These are phyloP conservation scores for Lepisosteus oculatus DNA, from an alignment of 2,113 vertebrate genomes.

Conservation along the genomic window DNA sequence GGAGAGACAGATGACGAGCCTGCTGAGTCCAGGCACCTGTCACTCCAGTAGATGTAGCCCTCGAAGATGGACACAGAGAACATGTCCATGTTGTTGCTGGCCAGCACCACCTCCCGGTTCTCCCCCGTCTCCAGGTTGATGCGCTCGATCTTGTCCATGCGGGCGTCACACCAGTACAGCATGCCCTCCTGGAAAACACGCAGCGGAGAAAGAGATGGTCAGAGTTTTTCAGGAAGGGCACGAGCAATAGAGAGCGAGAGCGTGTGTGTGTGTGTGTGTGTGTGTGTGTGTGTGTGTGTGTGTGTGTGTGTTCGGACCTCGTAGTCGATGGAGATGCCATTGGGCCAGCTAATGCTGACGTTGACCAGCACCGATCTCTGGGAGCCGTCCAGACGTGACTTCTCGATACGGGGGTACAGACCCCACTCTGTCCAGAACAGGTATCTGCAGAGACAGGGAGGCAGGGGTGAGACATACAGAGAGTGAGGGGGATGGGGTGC, in stretches of 20 bases:
- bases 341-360: conserved; percentile 94
- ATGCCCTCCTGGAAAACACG: conserved; percentile 70
- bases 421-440: conserved; percentile 98
- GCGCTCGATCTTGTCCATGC: conserved; percentile 91
- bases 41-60: conserved; percentile 96
- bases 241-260: not conserved
- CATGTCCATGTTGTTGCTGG: conserved; percentile 98
- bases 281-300: not conserved
- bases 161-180: conserved; percentile 94
- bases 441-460: conserved; percentile 63
- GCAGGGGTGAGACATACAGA: conserved; percentile 4
- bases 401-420: conserved; percentile 92
- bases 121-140: conserved; percentile 90
- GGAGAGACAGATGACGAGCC: fast-evolving
- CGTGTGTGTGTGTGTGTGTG: not conserved
- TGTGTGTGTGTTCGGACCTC: conserved; percentile 64
- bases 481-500: not conserved
- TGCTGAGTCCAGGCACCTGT: conserved; percentile 64
- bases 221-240: not conserved
- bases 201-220: not conserved
- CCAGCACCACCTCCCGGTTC: conserved; percentile 85
- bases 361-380: conserved; percentile 86
- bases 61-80: conserved; percentile 95
- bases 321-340: conserved; percentile 92
- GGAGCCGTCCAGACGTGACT: conserved; percentile 82